Conservation (phyloP, 2,797 vertebrate genomes). For the Brachyalestes nurse region DNA sequence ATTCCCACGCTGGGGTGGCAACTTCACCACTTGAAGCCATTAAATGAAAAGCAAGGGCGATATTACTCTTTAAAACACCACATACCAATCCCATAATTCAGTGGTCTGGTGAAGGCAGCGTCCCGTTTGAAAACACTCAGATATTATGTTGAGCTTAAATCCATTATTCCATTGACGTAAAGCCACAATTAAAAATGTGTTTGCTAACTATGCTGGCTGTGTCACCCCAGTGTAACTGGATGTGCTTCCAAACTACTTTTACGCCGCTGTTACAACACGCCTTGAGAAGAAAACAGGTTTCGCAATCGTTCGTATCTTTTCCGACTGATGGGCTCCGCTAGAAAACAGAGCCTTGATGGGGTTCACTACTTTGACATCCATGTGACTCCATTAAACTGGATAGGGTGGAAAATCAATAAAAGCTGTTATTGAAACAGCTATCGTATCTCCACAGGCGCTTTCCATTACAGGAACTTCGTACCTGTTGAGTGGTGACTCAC, state of each 20-base stretch:
- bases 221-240: background rate
- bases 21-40: constrained; percentile 8
- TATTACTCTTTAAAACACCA: constrained; percentile 12
- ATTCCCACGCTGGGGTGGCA: constrained; percentile 8
- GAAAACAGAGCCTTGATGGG: background rate
- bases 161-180: constrained; percentile 28
- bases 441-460: background rate
- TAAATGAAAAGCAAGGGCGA: constrained; percentile 16
- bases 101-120: constrained; percentile 18
- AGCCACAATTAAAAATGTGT: constrained; percentile 13
- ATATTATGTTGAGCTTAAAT: constrained; percentile 2
- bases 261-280: background rate
- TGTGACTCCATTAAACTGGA: background rate
- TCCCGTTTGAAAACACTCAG: constrained; percentile 2
- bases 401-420: constrained; percentile 2
- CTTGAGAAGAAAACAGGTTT: background rate
- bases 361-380: background rate
- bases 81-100: background rate
- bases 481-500: background rate
- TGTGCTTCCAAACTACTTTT: background rate
- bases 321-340: background rate
- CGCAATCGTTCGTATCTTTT: background rate
- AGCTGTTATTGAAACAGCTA: constrained; percentile 8
- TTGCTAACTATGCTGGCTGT: background rate
- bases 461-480: background rate